Conservation (phyloP, 2,113 vertebrate genomes). For the Colaptes auratus region DNA sequence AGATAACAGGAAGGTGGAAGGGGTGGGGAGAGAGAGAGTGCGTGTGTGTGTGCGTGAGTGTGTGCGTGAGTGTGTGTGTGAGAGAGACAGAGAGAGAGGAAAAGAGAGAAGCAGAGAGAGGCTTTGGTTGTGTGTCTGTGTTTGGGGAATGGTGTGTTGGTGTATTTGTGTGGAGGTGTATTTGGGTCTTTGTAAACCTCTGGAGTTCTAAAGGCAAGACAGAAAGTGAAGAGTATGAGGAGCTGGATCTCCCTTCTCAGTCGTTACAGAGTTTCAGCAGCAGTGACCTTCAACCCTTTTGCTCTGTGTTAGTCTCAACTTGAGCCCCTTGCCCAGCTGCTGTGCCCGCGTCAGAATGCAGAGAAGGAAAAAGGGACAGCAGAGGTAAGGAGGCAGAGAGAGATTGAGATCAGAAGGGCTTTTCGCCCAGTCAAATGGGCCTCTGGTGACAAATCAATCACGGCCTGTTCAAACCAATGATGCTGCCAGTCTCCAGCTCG, state of each 20-base stretch:
- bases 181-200: constrained; percentile 62
- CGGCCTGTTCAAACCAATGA: constrained; percentile 71
- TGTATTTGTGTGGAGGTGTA: constrained; percentile 36
- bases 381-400: constrained; percentile 47
- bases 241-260: constrained; percentile 54
- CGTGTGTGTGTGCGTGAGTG: background rate
- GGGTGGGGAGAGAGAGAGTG: constrained; percentile 54
- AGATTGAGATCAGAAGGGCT: constrained; percentile 60
- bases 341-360: constrained; percentile 34
- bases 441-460: constrained; percentile 79
- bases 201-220: constrained; percentile 37
- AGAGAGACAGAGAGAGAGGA: constrained; percentile 19
- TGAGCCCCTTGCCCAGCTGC: constrained; percentile 66
- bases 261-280: constrained; percentile 49
- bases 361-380: constrained; percentile 25
- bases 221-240: background rate
- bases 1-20: constrained; percentile 70
- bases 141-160: constrained; percentile 33
- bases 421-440: constrained; percentile 64
- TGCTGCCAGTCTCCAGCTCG: constrained; percentile 64
- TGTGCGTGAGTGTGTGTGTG: constrained; percentile 25
- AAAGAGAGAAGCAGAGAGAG: constrained; percentile 33
- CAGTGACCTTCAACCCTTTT: constrained; percentile 58
- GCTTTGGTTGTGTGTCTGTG: constrained; percentile 35
- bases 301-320: constrained; percentile 13